Percentiles rank a stretch among this genome's conserved stretches.
Evolutionary conservation across 2,113 vertebrate genomes (phyloP).

Genomic region (Osmerus eperlanus): DNA sequence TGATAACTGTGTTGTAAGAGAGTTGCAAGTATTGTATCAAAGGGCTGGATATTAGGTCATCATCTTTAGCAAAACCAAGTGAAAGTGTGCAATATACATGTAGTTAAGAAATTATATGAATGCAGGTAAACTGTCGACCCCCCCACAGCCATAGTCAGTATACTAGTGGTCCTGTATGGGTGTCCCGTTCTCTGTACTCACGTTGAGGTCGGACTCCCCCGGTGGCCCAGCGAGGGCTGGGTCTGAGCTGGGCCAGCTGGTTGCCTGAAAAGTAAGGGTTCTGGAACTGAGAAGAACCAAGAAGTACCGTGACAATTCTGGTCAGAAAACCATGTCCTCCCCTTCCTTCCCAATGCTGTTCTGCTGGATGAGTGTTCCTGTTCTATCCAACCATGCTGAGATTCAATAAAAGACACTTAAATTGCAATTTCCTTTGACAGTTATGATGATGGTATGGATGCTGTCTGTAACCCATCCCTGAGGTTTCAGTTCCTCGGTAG

Average conservation of each 20-base stretch:
- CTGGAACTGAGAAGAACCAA: conserved; percentile 78
- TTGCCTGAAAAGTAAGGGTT: conserved; percentile 96
- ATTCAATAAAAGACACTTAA: neutral
- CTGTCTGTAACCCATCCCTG: neutral
- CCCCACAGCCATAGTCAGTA: no score
- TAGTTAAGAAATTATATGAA: no score
- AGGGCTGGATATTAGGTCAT: no score
- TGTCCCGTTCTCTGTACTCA: conserved; percentile 63
- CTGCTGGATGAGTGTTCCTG: neutral
- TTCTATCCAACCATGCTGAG: neutral
- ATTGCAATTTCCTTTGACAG: neutral
- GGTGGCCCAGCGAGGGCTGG: conserved; percentile 93
- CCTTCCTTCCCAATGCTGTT: neutral
- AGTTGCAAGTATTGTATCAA: no score
- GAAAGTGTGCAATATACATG: no score
- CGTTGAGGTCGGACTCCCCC: conserved; percentile 97
- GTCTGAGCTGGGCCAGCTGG: conserved; percentile 92
- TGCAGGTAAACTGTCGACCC: no score
- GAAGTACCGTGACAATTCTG: conserved; percentile 1
- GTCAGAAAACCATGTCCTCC: neutral
- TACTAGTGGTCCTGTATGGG: no score
- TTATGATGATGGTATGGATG: neutral
- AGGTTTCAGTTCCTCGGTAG: neutral
- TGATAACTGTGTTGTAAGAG: no score
- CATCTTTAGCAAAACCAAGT: no score